Base-by-base conservation (phyloP, 2,888 invertebrate species). In the Leptopilina myrica region DNA sequence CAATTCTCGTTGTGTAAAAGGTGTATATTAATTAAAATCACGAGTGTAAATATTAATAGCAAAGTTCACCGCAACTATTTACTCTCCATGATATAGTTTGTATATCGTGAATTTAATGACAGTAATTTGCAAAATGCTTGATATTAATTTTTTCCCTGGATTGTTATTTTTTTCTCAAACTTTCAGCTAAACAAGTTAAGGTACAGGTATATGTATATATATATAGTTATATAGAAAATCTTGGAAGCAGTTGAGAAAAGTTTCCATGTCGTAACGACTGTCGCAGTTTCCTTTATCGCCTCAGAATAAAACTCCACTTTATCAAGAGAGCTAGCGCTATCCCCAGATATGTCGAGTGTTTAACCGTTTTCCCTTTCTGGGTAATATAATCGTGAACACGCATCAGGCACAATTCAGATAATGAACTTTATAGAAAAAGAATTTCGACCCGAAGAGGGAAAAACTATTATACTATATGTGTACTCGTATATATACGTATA, bases 301-400 rank as follows among this genome's bases (percentile, higher is more conserved):
- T 33, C 9, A 20, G 69, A 73, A 73, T 73, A 73, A 73, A 73
- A 73, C 53, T 33, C 69, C 69, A 73, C 53, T 73, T 73, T 56
- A 73, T 73, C 53, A 73, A 53, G 53, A 7, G 26, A 20, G 46
- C 46, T 53, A 12, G 26, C 69, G 69, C 53, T 53, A 56, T 73
- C 53, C 53, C 26, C 26, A 26, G 33, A 33, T 33, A 33, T 33
- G 33, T 5, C 33, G 33, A 33, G 33, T 33, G 33, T 33, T 33
- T 73, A 49, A 73, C 14, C 26, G 14, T 26, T 49, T 73, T 73
- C 69, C 69, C 53, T 53, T 73, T 73, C 14, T 53, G 9, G 20
- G 20, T 1, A 20, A 20, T 20, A 20, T 1, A 20, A 20, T 20
- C 20, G 20, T 20, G 53, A 73, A 14, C 56, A 53, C 53, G 53